A percentile compares a stretch with the other conserved stretches of the same genome.
These are phyloP conservation scores for Corythornis madagascariensis DNA, from an alignment of 2,113 vertebrate genomes.

Conservation along the genomic window DNA sequence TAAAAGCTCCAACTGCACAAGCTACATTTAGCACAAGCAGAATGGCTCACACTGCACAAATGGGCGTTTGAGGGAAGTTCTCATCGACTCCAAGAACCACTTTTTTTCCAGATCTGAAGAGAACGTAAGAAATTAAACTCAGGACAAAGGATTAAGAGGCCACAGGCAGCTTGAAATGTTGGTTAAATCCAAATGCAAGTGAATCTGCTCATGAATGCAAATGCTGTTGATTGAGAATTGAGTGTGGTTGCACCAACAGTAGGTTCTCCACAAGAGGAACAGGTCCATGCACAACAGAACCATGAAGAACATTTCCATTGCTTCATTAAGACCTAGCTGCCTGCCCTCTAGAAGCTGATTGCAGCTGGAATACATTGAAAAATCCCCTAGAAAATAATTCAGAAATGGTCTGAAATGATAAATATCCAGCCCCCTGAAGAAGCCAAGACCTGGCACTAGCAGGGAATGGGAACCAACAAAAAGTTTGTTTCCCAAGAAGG, in stretches of 20 bases:
- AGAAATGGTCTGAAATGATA: background rate
- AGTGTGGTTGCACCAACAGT: background rate
- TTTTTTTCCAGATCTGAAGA: background rate
- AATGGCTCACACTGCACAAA: background rate
- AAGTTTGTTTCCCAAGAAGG: background rate
- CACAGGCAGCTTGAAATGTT: background rate
- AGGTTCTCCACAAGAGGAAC: background rate
- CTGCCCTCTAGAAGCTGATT: background rate
- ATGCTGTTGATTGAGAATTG: background rate
- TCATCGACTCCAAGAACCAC: background rate
- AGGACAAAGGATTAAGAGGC: background rate
- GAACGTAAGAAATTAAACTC: background rate
- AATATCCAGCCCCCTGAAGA: background rate
- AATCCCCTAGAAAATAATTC: background rate
- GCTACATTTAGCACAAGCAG: background rate
- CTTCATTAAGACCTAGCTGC: background rate
- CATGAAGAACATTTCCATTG: background rate
- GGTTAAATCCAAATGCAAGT: background rate
- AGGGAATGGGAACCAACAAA: background rate
- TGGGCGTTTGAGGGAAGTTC: background rate
- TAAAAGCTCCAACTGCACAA: background rate
- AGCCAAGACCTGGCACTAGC: rapidly evolving
- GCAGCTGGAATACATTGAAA: background rate
- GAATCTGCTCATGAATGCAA: background rate
- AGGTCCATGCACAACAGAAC: background rate